These are phyloP conservation scores for Calameuta pallipes DNA, from an alignment of 2,888 invertebrate genomes.

Conservation along the genomic window DNA sequence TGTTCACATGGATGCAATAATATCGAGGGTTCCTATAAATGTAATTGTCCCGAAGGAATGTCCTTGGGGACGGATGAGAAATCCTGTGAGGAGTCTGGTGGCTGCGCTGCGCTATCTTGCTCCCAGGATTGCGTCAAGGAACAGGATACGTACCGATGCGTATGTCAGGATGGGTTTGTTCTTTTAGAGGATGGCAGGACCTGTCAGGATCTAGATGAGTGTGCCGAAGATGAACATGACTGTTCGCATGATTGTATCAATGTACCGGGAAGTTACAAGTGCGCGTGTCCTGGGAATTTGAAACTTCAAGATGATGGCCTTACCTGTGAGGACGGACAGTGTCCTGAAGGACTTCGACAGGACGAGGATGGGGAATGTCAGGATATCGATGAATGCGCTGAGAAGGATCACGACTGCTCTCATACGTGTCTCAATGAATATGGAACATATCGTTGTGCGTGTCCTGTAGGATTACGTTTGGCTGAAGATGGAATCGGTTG, in stretches of 20 bases:
- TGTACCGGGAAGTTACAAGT: constrained; percentile 73
- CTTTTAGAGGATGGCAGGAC: constrained; percentile 66
- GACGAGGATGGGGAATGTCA: constrained; percentile 49
- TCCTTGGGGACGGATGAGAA: constrained; percentile 49
- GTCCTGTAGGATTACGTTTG: constrained; percentile 68
- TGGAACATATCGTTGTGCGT: constrained; percentile 73
- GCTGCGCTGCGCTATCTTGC: constrained; percentile 65
- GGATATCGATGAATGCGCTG: constrained; percentile 43
- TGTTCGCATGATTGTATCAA: constrained; percentile 74
- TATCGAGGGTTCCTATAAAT: constrained; percentile 48
- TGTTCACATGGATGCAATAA: constrained; percentile 66
- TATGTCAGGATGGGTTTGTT: constrained; percentile 55
- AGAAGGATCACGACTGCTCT: constrained; percentile 57
- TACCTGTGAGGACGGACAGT: constrained; percentile 46
- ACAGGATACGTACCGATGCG: constrained; percentile 49
- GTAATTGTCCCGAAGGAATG: constrained; percentile 59
- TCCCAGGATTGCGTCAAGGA: constrained; percentile 64
- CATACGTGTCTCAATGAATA: constrained; percentile 71
- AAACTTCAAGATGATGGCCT: constrained; percentile 49
- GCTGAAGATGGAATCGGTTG: constrained; percentile 57
- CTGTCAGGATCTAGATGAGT: constrained; percentile 70
- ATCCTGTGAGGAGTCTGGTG: constrained; percentile 31
- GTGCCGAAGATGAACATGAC: constrained; percentile 64
- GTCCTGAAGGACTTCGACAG: constrained; percentile 34
- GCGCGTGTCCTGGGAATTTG: constrained; percentile 70